These are phyloP conservation scores for Pseudomyrmex concolor DNA, from an alignment of 1,140 invertebrate genomes.

Conservation along the genomic window DNA sequence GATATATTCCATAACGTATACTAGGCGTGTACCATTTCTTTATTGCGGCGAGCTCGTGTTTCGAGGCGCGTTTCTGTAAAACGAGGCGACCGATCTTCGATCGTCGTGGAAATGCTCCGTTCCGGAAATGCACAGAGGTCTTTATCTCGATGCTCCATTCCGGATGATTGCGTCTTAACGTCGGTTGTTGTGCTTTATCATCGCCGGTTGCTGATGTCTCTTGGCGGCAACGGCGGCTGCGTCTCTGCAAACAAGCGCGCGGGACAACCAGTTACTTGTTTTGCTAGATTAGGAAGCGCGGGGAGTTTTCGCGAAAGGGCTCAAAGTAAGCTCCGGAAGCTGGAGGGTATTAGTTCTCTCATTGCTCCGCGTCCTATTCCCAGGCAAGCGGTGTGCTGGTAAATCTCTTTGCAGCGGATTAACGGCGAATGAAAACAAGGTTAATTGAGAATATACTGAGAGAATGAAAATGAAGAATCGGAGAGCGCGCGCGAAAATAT, in stretches of 20 bases:
- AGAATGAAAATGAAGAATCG: slow-evolving; percentile 33
- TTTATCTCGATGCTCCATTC: slow-evolving; percentile 53
- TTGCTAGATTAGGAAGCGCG: slow-evolving; percentile 33
- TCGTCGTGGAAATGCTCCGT: background rate
- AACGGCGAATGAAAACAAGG: slow-evolving; percentile 48
- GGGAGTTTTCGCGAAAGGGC: background rate
- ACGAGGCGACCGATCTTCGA: too few species aligned
- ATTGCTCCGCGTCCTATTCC: slow-evolving; percentile 7
- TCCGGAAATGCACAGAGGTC: background rate
- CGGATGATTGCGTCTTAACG: slow-evolving; percentile 33
- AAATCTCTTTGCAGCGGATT: slow-evolving; percentile 11
- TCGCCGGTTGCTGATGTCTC: slow-evolving; percentile 7
- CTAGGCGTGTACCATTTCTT: background rate
- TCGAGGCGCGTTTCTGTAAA: background rate
- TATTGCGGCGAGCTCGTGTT: slow-evolving; percentile 7
- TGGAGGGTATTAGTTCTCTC: slow-evolving; percentile 16
- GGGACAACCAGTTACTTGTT: slow-evolving; percentile 44
- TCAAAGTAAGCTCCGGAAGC: slow-evolving; percentile 9
- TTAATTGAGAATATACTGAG: slow-evolving; percentile 42
- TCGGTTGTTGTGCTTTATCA: slow-evolving; percentile 25
- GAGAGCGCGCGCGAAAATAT: slow-evolving; percentile 11
- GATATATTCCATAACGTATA: slow-evolving; percentile 21
- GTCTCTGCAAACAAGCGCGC: slow-evolving; percentile 36
- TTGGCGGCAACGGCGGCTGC: background rate
- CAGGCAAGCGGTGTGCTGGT: background rate